phyloP scores from a whole-genome alignment of 2,888 invertebrate genomes.

The Dolichomitus sp. region DNA sequence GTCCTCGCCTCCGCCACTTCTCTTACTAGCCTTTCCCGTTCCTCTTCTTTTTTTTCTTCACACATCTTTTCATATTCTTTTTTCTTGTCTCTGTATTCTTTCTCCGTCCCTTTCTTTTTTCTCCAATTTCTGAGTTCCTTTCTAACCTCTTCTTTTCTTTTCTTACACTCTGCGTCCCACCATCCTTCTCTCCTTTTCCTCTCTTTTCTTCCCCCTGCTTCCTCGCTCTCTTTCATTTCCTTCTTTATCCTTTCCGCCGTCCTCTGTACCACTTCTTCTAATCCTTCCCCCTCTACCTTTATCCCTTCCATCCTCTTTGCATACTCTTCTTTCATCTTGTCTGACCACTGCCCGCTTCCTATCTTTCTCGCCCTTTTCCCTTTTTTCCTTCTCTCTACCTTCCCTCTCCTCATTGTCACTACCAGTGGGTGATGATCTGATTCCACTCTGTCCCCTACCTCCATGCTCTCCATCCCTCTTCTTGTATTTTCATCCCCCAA shows the following conservation, averaged over 20 bases:
- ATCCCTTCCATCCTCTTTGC: not conserved
- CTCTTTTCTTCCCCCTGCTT: not conserved
- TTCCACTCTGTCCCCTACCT: slow-evolving; percentile 38
- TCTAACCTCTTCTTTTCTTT: too few species aligned
- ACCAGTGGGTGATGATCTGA: slow-evolving; percentile 51
- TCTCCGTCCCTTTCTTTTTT: slow-evolving; percentile 25
- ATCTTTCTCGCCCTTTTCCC: too few species aligned
- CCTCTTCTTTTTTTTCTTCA: slow-evolving; percentile 17
- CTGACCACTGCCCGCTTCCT: too few species aligned
- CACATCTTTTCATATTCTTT: slow-evolving; percentile 30
- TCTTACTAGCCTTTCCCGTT: slow-evolving; percentile 6
- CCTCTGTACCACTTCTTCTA: not conserved
- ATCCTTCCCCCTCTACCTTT: not conserved
- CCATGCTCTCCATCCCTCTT: slow-evolving; percentile 35
- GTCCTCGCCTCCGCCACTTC: slow-evolving; percentile 29
- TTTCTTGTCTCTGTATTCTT: slow-evolving; percentile 27
- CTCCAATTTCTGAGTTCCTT: slow-evolving; percentile 7
- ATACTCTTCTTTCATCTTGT: not conserved
- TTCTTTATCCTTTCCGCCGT: not conserved
- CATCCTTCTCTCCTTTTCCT: slow-evolving; percentile 17
- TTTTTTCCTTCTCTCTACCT: not conserved
- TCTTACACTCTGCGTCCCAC: slow-evolving; percentile 13
- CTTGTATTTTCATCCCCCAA: slow-evolving; percentile 18
- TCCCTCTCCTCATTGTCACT: not conserved
- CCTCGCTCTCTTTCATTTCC: not conserved